Conservation (phyloP, 2,888 invertebrate genomes). For the Xanthorhoe designata region DNA sequence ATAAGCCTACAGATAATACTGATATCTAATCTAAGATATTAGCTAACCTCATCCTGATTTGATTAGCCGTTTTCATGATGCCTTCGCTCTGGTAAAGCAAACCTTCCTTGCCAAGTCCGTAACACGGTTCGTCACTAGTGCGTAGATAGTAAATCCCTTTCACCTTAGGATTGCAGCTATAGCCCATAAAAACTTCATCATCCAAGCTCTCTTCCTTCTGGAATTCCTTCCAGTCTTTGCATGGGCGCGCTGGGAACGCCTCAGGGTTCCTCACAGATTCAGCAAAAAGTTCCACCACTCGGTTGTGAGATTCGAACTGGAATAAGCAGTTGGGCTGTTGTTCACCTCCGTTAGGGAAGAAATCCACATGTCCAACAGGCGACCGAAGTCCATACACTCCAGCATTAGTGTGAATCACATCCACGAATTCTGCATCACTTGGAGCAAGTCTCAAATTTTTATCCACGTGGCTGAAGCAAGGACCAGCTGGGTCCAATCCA, state of each 20-base stretch:
- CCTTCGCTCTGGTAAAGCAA: slow-evolving; percentile 26
- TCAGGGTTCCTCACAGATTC: slow-evolving; percentile 30
- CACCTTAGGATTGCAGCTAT: slow-evolving; percentile 33
- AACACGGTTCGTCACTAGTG: slow-evolving; percentile 41
- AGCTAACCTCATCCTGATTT: slow-evolving; percentile 8
- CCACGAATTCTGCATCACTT: slow-evolving; percentile 68
- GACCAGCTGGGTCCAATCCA: slow-evolving; percentile 76
- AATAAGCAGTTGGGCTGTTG: slow-evolving; percentile 71
- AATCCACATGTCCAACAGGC: slow-evolving; percentile 70
- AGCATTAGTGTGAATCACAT: slow-evolving; percentile 69
- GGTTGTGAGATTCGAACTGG: slow-evolving; percentile 72
- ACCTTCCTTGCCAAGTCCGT: slow-evolving; percentile 38
- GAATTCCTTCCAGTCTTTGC: slow-evolving; percentile 29
- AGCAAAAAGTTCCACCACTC: slow-evolving; percentile 57
- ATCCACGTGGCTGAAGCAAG: slow-evolving; percentile 70
- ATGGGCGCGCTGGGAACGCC: slow-evolving; percentile 27
- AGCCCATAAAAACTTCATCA: slow-evolving; percentile 44
- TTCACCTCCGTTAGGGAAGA: slow-evolving; percentile 69
- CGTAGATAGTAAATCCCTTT: slow-evolving; percentile 47
- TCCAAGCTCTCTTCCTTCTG: slow-evolving; percentile 14
- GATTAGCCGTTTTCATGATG: slow-evolving; percentile 20
- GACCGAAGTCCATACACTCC: slow-evolving; percentile 69
- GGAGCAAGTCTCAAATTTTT: slow-evolving; percentile 53
- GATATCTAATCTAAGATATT: slow-evolving; percentile 20
- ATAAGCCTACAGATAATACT: background rate